phyloP scores from a whole-genome alignment of 1,140 invertebrate genomes.

The Anastatus disparis region DNA sequence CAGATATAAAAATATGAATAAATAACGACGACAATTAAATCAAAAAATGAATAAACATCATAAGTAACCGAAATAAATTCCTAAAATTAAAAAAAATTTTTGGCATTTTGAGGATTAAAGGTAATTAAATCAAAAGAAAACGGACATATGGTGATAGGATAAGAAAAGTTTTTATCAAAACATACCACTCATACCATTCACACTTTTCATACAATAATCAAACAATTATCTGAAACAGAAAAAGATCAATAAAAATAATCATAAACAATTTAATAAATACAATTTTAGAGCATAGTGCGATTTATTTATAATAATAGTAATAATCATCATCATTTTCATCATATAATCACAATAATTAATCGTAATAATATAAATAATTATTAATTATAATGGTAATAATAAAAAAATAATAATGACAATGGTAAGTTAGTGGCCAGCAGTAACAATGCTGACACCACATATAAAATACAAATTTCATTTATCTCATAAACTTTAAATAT shows the following conservation, averaged over 20 bases:
- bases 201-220: slow-evolving; percentile 39
- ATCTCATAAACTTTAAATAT: neutral
- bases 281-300: slow-evolving; percentile 59
- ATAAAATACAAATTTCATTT: slow-evolving; percentile 54
- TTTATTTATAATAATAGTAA: slow-evolving; percentile 61
- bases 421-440: slow-evolving; percentile 42
- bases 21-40: too few relatives aligned
- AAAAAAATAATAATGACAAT: slow-evolving; percentile 54
- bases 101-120: too few relatives aligned
- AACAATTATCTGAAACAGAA: slow-evolving; percentile 49
- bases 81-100: too few relatives aligned
- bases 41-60: too few relatives aligned
- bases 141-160: too few relatives aligned
- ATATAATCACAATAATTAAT: slow-evolving; percentile 21
- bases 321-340: slow-evolving; percentile 48
- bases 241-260: slow-evolving; percentile 31
- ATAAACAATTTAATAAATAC: slow-evolving; percentile 40
- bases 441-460: slow-evolving; percentile 47
- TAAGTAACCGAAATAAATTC: too few relatives aligned
- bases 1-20: too few relatives aligned
- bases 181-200: neutral
- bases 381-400: slow-evolving; percentile 52
- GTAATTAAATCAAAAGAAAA: too few relatives aligned
- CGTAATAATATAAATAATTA: slow-evolving; percentile 26
- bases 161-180: neutral